Percentiles rank a stretch among this genome's conserved stretches.
These are phyloP conservation scores for Ophion obscuratus DNA, from an alignment of 2,888 invertebrate species.

Conservation along the genomic window DNA sequence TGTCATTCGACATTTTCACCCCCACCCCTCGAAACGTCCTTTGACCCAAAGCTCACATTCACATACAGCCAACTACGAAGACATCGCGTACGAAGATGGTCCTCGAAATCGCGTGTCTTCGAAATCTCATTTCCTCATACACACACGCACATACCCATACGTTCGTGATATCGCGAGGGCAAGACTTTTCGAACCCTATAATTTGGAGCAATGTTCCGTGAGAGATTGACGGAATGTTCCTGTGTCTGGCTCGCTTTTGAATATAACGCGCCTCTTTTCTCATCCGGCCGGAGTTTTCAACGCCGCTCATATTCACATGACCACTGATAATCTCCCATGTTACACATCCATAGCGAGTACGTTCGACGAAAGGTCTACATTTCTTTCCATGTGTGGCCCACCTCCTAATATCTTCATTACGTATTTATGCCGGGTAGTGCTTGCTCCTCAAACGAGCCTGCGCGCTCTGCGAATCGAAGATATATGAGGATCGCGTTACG, in stretches of 20 bases:
- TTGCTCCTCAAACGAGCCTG: background rate
- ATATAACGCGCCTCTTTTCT: slow-evolving; percentile 56
- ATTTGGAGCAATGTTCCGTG: slow-evolving; percentile 59
- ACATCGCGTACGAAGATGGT: background rate
- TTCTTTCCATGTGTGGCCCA: background rate
- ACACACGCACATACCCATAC: background rate
- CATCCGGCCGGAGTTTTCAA: slow-evolving; percentile 55
- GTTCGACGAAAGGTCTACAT: slow-evolving; percentile 22
- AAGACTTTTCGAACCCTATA: slow-evolving; percentile 59
- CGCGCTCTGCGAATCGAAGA: slow-evolving; percentile 41
- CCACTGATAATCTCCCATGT: slow-evolving; percentile 18
- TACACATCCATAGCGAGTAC: background rate
- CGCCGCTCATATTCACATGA: slow-evolving; percentile 32
- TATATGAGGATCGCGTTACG: slow-evolving; percentile 44
- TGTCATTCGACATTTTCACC: no score
- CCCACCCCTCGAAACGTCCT: no score
- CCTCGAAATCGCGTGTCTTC: background rate
- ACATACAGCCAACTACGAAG: no score
- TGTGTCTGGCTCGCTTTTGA: slow-evolving; percentile 50
- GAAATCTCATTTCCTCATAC: background rate
- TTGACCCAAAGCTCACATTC: no score
- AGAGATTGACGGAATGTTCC: slow-evolving; percentile 63
- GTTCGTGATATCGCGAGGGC: slow-evolving; percentile 55
- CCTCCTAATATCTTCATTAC: slow-evolving; percentile 59
- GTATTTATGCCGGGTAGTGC: slow-evolving; percentile 28